phyloP scores from a whole-genome alignment of 53 echinoderm and acorn worm genomes.

The Echinarachnius parma region DNA sequence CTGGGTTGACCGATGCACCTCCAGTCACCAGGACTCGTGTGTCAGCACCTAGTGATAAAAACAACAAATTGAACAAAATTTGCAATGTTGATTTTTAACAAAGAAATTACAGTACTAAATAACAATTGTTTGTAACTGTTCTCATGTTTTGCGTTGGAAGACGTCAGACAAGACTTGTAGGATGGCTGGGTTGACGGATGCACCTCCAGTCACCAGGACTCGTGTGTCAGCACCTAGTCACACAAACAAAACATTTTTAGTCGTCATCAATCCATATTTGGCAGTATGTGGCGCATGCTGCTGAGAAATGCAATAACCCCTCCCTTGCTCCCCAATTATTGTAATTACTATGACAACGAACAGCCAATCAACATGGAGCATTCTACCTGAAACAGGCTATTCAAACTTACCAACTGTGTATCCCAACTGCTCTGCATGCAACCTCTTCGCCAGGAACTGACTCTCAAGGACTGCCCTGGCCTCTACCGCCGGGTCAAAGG shows the following conservation, averaged over 20 bases:
- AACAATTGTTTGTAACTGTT: background rate
- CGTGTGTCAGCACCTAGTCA: conserved; percentile 77
- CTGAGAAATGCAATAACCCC: no score
- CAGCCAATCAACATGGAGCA: no score
- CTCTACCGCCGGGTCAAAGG: conserved; percentile 67
- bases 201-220: conserved; percentile 93
- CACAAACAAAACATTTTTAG: no score
- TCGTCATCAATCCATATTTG: no score
- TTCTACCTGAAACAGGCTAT: no score
- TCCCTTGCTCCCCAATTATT: no score
- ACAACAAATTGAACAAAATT: background rate
- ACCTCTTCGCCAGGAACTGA: conserved; percentile 87
- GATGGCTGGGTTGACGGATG: conserved; percentile 78
- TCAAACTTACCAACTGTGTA: conserved; percentile 77
- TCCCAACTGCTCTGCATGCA: conserved; percentile 94
- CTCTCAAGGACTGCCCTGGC: conserved; percentile 83
- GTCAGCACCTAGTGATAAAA: conserved; percentile 65
- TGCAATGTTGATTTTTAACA: background rate
- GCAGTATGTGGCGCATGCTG: no score
- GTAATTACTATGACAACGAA: no score
- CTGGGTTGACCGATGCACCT: conserved; percentile 82
- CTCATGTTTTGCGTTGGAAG: no score
- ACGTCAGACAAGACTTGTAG: conserved; percentile 90
- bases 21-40: conserved; percentile 86
- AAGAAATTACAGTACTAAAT: background rate